phyloP scores from a whole-genome alignment of 2,113 vertebrate genomes.

The pig (Sus scrofa) region DNA sequence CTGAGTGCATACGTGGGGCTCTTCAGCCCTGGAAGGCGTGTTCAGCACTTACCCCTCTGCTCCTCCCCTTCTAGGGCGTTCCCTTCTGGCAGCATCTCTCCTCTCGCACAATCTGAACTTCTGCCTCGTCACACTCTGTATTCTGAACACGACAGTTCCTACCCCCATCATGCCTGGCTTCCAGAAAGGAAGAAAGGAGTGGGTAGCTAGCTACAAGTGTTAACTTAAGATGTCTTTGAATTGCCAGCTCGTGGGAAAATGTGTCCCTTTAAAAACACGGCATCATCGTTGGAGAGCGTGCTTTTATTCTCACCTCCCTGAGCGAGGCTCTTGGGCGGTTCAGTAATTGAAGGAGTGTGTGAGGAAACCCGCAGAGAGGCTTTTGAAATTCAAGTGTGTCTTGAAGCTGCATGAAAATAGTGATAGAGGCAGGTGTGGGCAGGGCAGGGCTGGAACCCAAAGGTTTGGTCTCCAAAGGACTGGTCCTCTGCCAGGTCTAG shows the following conservation, averaged over 20 bases:
- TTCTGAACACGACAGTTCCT: background rate
- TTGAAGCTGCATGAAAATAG: background rate
- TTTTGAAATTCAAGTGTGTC: conserved; percentile 40
- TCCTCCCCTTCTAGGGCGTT: conserved; percentile 25
- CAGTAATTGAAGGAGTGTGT: background rate
- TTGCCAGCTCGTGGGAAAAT: conserved; percentile 29
- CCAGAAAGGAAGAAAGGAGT: conserved; percentile 49
- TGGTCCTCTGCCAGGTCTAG: background rate
- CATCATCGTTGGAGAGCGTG: background rate
- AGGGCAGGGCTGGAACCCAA: background rate
- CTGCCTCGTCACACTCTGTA: background rate
- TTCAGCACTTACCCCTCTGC: background rate
- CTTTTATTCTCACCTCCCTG: conserved; percentile 14
- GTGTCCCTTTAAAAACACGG: conserved; percentile 1
- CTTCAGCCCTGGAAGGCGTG: background rate
- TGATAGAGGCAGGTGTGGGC: background rate
- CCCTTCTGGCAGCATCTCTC: background rate
- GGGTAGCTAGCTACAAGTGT: background rate
- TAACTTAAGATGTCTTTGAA: background rate
- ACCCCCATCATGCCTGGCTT: background rate
- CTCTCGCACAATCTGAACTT: background rate
- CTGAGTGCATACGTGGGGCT: background rate
- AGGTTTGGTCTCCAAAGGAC: background rate
- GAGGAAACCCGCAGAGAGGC: conserved; percentile 15
- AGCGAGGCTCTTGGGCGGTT: background rate